These are phyloP conservation scores for Gymnocypris eckloni DNA, from an alignment of 2,797 vertebrate species.

Conservation along the genomic window DNA sequence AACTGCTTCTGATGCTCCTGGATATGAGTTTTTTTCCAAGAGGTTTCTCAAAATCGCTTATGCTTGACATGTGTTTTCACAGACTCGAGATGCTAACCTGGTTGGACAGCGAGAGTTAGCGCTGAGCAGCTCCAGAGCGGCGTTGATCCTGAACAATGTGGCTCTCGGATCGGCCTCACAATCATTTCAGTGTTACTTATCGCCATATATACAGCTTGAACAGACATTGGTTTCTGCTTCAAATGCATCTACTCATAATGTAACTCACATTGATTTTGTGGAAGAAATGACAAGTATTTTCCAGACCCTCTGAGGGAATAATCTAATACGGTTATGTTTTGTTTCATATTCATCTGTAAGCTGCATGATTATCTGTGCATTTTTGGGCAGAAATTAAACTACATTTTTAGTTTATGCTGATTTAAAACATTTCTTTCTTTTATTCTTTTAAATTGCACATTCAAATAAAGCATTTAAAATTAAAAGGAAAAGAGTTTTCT, in stretches of 20 bases:
- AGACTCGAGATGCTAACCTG: neutral
- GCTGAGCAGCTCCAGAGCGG: neutral
- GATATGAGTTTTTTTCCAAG: neutral
- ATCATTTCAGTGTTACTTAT: fast-evolving
- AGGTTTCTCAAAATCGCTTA: neutral
- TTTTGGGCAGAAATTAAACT: no score
- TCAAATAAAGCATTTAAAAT: neutral
- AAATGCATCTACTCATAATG: neutral
- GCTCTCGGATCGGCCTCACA: neutral
- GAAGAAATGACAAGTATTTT: neutral
- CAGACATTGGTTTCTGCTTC: neutral
- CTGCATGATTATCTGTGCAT: no score
- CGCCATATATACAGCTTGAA: neutral
- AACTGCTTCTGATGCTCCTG: no score
- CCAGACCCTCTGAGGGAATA: no score
- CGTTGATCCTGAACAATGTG: neutral
- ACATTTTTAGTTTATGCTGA: no score
- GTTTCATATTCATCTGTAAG: no score
- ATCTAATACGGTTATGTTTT: no score
- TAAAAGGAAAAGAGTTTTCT: neutral
- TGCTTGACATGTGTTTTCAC: neutral
- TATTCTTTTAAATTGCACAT: neutral
- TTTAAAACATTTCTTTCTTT: neutral
- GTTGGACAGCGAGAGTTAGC: neutral
- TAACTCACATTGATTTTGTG: neutral